Base-by-base conservation (phyloP, 2,797 vertebrate species). In the Siniperca obscura region DNA sequence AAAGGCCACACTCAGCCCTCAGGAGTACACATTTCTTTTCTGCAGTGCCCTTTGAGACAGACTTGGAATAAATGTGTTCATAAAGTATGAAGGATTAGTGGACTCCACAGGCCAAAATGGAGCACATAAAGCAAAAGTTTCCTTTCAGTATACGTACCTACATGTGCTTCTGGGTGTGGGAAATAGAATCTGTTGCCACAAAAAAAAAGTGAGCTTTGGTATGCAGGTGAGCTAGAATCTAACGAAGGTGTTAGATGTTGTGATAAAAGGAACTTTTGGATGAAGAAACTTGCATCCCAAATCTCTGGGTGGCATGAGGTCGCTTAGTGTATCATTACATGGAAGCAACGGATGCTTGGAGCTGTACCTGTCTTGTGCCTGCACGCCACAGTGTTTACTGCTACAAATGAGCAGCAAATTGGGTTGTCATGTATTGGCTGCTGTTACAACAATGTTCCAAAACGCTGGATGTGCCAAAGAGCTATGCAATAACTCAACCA, bases 331-430 rank as follows among this genome's bases (percentile, higher is more conserved):
- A 87, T 92, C 72, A 85, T 93, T 90, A 87, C 88, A 82, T 77
- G 64, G 67, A 81, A 72, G 78, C 75, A 83, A 48, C 75, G 70
- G 78, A 86, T 70, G 72, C 68, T 59, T 57, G 50, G 83, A 81
- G 76, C 76, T 66, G 76, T 75, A 85, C 83, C 83, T 73, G 82
- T 84, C 94, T 87, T 92, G 93, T 91, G 83, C 85, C 87, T 86
- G 90, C 92, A 89, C 19, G 89, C 86, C 74, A 25, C 66, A 85
- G 74, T 88, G 84, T 90, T 91, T 90, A 90, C 86, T 48, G 84
- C 88, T 76, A 92, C 88, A 94, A 92, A 91, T 81, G 55, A 89
- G 83, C 65, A 70, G 66, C 89, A 88, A 90, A 90, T 83, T 72
- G 52, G 85, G 82, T 86, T 92, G 80, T 86, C 89, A 72, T 80